Base-by-base conservation (phyloP, 1,140 invertebrate species). In the Formica selysi region DNA sequence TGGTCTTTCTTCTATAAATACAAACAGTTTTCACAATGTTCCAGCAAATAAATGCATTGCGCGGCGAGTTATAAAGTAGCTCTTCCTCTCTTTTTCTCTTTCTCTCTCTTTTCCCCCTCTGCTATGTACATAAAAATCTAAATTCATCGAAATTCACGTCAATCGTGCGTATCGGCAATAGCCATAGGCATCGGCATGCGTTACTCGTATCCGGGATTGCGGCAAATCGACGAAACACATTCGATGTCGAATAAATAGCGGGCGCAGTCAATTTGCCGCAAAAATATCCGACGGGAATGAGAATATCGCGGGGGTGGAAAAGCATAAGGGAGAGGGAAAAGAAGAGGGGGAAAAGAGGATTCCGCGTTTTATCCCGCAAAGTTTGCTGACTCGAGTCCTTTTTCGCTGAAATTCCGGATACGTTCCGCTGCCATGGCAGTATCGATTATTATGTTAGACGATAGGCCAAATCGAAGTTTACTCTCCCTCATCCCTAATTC, bases 381-480 rank as follows among this genome's bases (percentile, higher is more conserved):
- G 76, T 87, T 48, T 76, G 87, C 87, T 83, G 87, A 88, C 68
- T 88, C 85, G 70, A 44, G 54, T 87, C 36, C 54, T 68, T 83
- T 62, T 54, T 87, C 44, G 32, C 44, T 36, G 76, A 88, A 74
- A 87, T 88, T 87, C 74, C 32, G 48, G 59, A 41, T 48, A 51
- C 76, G 86, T 83, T 76, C 36, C 29, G 76, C 76, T 64, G 61
- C 65, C 32, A 48, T 11, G 70, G 85, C 87, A 70, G 29, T 59
- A 83, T 88, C 70, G 87, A 87, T 88, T 88, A 87, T 87, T 38
- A 68, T 67, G 83, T 67, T 51, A 54, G 57, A 71, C 57, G 83
- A 51, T 79, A 86, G 74, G 65, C 86, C 61, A 51, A 73, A 78
- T 76, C 81, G 59, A 76, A 57, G 73, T 78, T 64, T 78, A 85